Conservation (phyloP, 2,888 invertebrate genomes). For the Acrocyrtus sp. region DNA sequence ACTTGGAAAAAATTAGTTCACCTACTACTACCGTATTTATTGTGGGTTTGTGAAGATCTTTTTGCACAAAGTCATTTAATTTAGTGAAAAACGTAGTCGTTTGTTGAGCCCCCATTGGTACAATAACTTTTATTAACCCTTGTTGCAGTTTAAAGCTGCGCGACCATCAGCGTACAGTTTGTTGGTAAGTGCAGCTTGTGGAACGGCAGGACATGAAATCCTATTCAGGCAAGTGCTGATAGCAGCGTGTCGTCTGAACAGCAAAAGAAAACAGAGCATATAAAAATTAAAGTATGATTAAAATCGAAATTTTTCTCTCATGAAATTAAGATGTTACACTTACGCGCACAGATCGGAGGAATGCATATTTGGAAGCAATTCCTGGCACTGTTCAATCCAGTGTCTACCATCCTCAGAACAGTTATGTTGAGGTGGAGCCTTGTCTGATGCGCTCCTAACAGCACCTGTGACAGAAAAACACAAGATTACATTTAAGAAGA, state of each 20-base stretch:
- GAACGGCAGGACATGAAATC: constrained; percentile 30
- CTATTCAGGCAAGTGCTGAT: constrained; percentile 21
- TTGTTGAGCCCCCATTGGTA: too few species aligned
- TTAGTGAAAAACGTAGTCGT: too few species aligned
- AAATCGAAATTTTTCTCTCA: neutral
- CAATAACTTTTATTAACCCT: too few species aligned
- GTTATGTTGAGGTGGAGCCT: neutral
- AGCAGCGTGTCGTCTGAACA: constrained; percentile 23
- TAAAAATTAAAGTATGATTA: neutral
- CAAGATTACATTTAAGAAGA: neutral
- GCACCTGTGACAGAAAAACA: neutral
- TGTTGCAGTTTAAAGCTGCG: too few species aligned
- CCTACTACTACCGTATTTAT: too few species aligned
- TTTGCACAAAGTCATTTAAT: too few species aligned
- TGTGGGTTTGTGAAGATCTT: too few species aligned
- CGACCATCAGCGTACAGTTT: too few species aligned
- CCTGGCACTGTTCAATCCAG: constrained; percentile 31
- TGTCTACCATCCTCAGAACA: constrained; percentile 24
- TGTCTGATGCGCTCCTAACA: constrained; percentile 1
- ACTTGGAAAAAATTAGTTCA: too few species aligned
- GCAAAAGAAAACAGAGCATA: neutral
- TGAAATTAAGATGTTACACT: constrained; percentile 3
- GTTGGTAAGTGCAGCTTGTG: too few species aligned
- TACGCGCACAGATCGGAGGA: constrained; percentile 29
- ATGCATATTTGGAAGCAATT: neutral